Evolutionary conservation across 92 coral and sea anemone genomes (phyloP).

Genomic region (Actinostola sp.): DNA sequence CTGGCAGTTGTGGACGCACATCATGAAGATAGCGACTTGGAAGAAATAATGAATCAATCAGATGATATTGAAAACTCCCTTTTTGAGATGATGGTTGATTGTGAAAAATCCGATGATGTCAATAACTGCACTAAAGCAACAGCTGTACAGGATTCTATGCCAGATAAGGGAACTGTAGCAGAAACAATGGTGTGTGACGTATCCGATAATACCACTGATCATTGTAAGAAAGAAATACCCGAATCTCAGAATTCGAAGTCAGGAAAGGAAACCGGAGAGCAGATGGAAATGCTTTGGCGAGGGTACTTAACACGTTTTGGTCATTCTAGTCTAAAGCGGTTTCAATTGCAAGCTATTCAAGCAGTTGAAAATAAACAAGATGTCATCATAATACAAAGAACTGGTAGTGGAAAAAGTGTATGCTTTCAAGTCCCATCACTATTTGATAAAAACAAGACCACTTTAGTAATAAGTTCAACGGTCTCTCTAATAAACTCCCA

Average conservation of each 20-base stretch:
- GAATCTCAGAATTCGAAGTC: slow-evolving; percentile 16
- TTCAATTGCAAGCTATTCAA: slow-evolving; percentile 59
- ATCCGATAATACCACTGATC: not conserved
- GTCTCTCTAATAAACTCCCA: slow-evolving; percentile 60
- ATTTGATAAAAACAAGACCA: slow-evolving; percentile 20
- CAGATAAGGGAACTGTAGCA: too few species aligned
- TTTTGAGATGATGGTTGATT: too few species aligned
- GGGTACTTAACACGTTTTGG: slow-evolving; percentile 62
- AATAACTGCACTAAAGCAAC: too few species aligned
- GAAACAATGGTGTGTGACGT: too few species aligned
- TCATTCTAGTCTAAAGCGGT: slow-evolving; percentile 18
- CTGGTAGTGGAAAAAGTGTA: slow-evolving; percentile 63
- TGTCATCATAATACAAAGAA: slow-evolving; percentile 53
- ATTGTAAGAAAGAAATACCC: not conserved
- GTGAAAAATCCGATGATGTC: too few species aligned
- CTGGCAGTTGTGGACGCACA: too few species aligned
- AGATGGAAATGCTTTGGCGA: slow-evolving; percentile 25
- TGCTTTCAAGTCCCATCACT: slow-evolving; percentile 59
- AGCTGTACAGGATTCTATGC: too few species aligned
- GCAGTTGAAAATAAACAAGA: slow-evolving; percentile 30
- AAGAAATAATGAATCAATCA: too few species aligned
- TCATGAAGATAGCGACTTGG: too few species aligned
- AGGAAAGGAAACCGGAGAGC: slow-evolving; percentile 23
- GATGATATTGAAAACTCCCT: too few species aligned
- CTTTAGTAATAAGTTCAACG: slow-evolving; percentile 43